Percentiles rank a stretch among this genome's conserved stretches.
phyloP scores from a whole-genome alignment of 1,140 invertebrate species.

The Ostrea denselamellosa region DNA sequence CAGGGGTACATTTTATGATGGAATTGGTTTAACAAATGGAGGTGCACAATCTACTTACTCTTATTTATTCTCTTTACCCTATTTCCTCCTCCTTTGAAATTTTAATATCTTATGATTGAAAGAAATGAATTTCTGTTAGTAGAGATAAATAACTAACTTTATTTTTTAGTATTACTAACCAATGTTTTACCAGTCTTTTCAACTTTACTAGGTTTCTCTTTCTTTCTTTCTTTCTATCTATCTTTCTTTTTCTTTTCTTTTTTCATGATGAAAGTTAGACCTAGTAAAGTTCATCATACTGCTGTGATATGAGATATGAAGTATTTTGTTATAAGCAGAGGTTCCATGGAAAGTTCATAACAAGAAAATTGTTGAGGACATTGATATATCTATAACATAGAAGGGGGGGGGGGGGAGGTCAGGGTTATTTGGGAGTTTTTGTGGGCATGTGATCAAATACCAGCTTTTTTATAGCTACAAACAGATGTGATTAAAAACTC shows the following conservation, averaged over 20 bases:
- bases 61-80: background rate
- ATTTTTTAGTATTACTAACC: no score
- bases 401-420: background rate
- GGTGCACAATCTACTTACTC: no score
- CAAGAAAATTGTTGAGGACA: no score
- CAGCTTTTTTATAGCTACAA: background rate
- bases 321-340: background rate
- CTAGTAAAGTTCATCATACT: background rate
- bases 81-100: background rate
- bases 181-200: no score
- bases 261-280: no score
- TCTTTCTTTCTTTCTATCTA: no score
- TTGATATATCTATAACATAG: no score
- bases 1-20: background rate
- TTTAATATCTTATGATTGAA: background rate
- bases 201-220: no score
- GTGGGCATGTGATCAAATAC: background rate
- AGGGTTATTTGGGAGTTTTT: background rate
- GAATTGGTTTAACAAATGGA: background rate
- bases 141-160: no score
- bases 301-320: background rate
- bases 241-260: no score
- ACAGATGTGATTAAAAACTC: background rate
- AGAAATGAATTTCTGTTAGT: background rate
- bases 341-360: background rate